These are phyloP conservation scores for Thymelicus sylvestris DNA, from an alignment of 2,888 invertebrate species.

Conservation along the genomic window DNA sequence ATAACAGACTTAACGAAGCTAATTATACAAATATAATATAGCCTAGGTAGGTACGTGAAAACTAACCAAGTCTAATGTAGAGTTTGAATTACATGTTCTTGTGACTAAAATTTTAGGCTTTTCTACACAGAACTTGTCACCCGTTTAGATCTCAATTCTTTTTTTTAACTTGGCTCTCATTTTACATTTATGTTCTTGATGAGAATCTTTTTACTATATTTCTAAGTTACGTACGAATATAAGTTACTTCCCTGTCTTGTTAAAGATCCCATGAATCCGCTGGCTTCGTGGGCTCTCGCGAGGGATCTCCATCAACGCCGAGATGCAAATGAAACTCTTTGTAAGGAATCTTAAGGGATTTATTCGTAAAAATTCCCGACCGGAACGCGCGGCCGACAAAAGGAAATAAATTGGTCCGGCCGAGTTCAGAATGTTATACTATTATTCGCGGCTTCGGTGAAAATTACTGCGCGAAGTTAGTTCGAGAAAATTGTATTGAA, in stretches of 20 bases:
- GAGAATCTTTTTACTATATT: no score
- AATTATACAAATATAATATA: no score
- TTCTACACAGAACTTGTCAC: no score
- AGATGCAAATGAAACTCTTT: constrained; percentile 81
- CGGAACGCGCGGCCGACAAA: constrained; percentile 63
- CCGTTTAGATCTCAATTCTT: no score
- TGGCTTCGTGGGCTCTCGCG: constrained; percentile 46
- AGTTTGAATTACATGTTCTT: no score
- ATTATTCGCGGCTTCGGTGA: constrained; percentile 29
- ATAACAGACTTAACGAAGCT: no score
- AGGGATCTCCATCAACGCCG: constrained; percentile 59
- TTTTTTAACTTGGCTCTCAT: no score
- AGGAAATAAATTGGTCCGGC: constrained; percentile 66
- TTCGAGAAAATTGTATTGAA: constrained; percentile 21
- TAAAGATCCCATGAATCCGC: neutral
- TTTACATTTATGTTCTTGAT: no score
- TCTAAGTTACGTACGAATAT: no score
- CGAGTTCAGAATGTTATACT: constrained; percentile 32
- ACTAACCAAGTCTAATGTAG: no score
- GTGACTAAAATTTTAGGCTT: no score
- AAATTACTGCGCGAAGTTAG: constrained; percentile 29
- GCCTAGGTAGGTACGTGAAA: no score
- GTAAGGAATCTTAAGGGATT: constrained; percentile 79
- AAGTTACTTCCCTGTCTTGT: neutral
- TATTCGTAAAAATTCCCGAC: constrained; percentile 72